These are phyloP conservation scores for Atrichornis clamosus DNA, from an alignment of 2,113 vertebrate species.

Conservation along the genomic window DNA sequence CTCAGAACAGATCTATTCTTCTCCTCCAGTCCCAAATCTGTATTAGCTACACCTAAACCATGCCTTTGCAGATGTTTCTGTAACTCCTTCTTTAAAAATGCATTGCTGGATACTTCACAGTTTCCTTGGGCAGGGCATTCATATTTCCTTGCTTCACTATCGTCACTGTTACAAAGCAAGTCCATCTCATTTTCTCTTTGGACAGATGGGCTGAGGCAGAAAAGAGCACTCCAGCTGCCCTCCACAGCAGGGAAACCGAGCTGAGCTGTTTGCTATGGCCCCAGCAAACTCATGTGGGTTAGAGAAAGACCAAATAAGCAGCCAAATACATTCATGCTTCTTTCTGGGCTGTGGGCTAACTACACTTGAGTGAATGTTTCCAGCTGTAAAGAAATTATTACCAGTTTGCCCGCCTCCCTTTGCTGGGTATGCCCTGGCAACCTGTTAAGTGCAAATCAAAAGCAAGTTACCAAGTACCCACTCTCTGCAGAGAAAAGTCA, in stretches of 20 bases:
- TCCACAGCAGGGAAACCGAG: rapidly evolving
- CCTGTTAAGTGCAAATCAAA: neutral
- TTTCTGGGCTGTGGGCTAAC: neutral
- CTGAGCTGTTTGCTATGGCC: neutral
- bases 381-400: neutral
- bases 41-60: neutral
- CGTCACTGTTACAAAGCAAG: neutral
- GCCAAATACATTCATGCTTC: neutral
- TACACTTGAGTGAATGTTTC: neutral
- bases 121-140: neutral
- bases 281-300: neutral
- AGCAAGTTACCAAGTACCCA: neutral
- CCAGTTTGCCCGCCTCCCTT: neutral
- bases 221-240: neutral
- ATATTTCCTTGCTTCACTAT: neutral
- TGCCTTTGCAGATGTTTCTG: neutral
- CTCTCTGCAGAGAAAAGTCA: neutral
- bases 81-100: rapidly evolving
- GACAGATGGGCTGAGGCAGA: neutral
- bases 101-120: neutral
- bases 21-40: neutral
- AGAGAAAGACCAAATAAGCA: neutral
- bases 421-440: rapidly evolving
- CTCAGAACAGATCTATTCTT: neutral
- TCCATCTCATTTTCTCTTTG: neutral